Conservation (phyloP, 2,113 vertebrate genomes). For the Callithrix jacchus region DNA sequence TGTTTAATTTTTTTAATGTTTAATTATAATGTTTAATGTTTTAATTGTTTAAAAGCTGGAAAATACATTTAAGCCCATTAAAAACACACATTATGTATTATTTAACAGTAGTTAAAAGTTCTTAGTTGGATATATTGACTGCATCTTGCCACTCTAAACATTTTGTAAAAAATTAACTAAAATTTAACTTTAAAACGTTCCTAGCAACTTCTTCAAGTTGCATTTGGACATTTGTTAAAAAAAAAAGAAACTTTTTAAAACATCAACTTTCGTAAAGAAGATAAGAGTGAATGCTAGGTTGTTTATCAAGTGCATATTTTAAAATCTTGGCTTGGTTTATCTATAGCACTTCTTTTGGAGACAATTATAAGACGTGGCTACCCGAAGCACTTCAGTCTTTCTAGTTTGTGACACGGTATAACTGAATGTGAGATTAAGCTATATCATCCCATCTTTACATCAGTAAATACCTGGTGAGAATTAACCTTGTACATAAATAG, state of each 20-base stretch:
- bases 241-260: background rate
- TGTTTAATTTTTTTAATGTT: too few species aligned
- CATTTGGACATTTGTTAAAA: conserved; percentile 16
- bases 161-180: conserved; percentile 52
- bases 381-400: background rate
- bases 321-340: conserved; percentile 46
- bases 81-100: background rate
- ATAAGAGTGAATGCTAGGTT: conserved; percentile 11
- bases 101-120: background rate
- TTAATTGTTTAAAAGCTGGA: background rate
- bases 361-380: background rate
- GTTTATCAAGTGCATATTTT: background rate
- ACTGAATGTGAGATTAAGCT: conserved; percentile 7
- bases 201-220: background rate
- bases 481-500: background rate
- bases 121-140: background rate
- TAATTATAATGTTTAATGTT: too few species aligned
- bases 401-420: background rate
- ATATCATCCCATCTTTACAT: background rate
- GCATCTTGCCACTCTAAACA: background rate
- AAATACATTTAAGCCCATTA: background rate
- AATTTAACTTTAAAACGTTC: conserved; percentile 25
- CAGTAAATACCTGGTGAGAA: conserved; percentile 5
- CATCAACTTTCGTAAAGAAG: conserved; percentile 20
- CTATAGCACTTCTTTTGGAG: background rate